Evolutionary conservation across 2,888 invertebrate genomes (phyloP).

Genomic region (Dasypolia templi): DNA sequence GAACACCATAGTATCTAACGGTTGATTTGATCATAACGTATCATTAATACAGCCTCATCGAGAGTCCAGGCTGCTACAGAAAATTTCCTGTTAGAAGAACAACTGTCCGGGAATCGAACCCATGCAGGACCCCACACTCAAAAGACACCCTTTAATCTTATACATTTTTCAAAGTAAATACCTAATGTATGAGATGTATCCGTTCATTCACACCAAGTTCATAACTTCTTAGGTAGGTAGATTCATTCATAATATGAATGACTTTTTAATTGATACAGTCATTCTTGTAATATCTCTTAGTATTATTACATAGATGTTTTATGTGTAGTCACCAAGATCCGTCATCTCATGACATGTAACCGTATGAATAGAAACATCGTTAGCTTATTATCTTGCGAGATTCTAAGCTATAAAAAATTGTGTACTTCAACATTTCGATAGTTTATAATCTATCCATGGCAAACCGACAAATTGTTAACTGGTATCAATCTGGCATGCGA

Average conservation of each 20-base stretch:
- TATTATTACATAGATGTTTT: not conserved
- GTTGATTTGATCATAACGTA: not conserved
- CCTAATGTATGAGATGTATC: not conserved
- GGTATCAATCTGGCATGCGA: too few relatives aligned
- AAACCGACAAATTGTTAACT: too few relatives aligned
- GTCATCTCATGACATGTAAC: not conserved
- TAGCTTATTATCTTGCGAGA: too few relatives aligned
- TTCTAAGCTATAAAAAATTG: too few relatives aligned
- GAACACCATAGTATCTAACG: too few relatives aligned
- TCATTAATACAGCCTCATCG: not conserved
- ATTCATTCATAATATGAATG: slow-evolving; percentile 39
- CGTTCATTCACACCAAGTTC: slow-evolving; percentile 29
- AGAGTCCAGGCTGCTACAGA: not conserved
- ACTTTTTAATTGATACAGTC: slow-evolving; percentile 48
- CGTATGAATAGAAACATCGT: too few relatives aligned
- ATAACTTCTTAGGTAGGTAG: slow-evolving; percentile 3
- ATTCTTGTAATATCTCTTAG: slow-evolving; percentile 28
- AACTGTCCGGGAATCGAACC: not conserved
- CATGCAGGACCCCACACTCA: not conserved
- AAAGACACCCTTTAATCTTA: not conserved
- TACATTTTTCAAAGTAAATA: not conserved
- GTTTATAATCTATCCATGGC: too few relatives aligned
- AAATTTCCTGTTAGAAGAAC: not conserved
- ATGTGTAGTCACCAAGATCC: not conserved
- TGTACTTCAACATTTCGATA: too few relatives aligned